Base-by-base conservation (phyloP, 2,797 vertebrate species). In the Zalophus californianus region DNA sequence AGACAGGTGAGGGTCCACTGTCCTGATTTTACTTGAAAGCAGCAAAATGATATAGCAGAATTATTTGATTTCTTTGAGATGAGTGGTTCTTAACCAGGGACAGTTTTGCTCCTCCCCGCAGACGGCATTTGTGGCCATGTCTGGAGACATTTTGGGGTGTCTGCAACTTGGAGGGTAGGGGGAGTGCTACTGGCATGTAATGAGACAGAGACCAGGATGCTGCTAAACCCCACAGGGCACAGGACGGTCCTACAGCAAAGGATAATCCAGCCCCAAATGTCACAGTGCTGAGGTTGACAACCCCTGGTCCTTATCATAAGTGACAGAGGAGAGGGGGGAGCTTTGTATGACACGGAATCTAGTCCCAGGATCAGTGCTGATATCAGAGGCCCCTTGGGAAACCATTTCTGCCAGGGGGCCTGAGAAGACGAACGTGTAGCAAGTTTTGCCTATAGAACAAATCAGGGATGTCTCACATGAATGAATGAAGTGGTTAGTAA, bases 1-100 rank as follows among this genome's bases (percentile, higher is more conserved):
- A 99, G 99, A 99, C 99, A 99, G 99, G 99, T 99, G 98, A 9
- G 98, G 92, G 68, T 29, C 52, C 35, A 20, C 14, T 0, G 8
- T 15, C 52, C 0, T 54, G 27, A 23, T 64, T 41, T 86, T 29
- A 68, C 60, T 48, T 35, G 0, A 41, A 75, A 79, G 94, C 72
- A 16, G 50, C 52, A 54, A 56, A 41, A 50, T 93, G 58, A 82
- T 14, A 4, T 4, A 48, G 14, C 35, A 12, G 12, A 58, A 32
- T 72, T 44, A 16, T 48, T 92, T 41, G 86, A 23, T 83, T 78
- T 92, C 52, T 75, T 56, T 86, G 27, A 82, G 16, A 25, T 50
- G 38, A 32, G 35, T 23, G 32, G 7, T 54, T 95, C 75, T 94
- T 62, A 84, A 12, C 23, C 62, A 14, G 23, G 72, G 58, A 3